A percentile compares a stretch with the other conserved stretches of the same genome.
Evolutionary conservation across 2,797 vertebrate genomes (phyloP).

Genomic region (Brachyrhaphis roseni): DNA sequence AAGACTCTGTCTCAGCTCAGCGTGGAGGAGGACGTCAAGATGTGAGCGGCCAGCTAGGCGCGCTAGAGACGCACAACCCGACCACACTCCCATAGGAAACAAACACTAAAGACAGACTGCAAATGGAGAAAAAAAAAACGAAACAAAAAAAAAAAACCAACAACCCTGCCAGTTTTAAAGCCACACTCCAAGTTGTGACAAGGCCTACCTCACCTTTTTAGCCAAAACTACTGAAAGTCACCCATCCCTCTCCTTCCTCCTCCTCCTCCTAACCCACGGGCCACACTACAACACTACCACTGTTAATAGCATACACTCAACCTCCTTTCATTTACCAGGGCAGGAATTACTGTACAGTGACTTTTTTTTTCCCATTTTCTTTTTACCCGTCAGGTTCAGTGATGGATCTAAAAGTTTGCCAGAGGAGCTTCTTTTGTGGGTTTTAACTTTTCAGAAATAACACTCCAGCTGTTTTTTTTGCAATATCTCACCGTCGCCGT

Average conservation of each 20-base stretch:
- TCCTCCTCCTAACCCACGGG: constrained; percentile 47
- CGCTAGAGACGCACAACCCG: constrained; percentile 61
- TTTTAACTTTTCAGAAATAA: constrained; percentile 27
- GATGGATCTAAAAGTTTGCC: constrained; percentile 29
- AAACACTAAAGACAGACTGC: constrained; percentile 72
- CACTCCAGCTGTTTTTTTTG: constrained; percentile 19
- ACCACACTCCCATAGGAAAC: constrained; percentile 60
- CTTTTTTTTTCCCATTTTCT: constrained; percentile 18
- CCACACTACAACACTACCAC: constrained; percentile 66
- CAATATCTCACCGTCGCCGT: constrained; percentile 37
- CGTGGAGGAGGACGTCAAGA: constrained; percentile 97
- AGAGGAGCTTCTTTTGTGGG: constrained; percentile 25
- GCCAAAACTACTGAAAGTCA: constrained; percentile 86
- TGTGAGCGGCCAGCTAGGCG: constrained; percentile 77
- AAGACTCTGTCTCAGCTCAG: constrained; percentile 98
- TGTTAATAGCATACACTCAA: constrained; percentile 65
- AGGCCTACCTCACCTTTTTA: constrained; percentile 89
- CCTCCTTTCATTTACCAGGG: constrained; percentile 57
- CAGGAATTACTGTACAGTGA: constrained; percentile 76
- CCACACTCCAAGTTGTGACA: constrained; percentile 82
- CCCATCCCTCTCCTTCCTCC: constrained; percentile 21
- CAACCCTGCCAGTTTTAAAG: constrained; percentile 84
- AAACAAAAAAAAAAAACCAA: background rate
- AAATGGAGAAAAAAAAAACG: constrained; percentile 39
- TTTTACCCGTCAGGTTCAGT: constrained; percentile 45